Conservation (phyloP, 2,888 invertebrate species). For the Andrena camellia region DNA sequence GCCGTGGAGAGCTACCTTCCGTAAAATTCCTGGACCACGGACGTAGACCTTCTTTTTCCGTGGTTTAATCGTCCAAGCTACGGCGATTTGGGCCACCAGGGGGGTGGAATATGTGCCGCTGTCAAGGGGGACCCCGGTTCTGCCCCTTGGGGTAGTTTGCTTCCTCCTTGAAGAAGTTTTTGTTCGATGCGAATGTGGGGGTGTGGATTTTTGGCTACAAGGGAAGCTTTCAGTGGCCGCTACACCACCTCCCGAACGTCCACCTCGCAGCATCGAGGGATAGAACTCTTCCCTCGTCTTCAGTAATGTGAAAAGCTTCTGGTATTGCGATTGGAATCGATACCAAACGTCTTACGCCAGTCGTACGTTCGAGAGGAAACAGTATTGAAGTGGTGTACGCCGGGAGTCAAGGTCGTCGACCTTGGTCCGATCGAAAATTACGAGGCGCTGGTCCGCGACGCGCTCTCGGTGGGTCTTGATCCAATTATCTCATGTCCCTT, state of each 20-base stretch:
- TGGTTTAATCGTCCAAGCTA: conserved; percentile 46
- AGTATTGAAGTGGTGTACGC: neutral
- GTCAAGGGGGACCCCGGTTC: neutral
- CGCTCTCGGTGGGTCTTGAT: conserved; percentile 77
- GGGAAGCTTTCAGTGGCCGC: neutral
- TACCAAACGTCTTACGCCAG: neutral
- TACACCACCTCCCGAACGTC: too few relatives aligned
- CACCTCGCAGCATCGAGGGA: too few relatives aligned
- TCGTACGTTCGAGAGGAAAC: neutral
- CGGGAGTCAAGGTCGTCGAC: conserved; percentile 74
- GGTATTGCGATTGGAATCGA: too few relatives aligned
- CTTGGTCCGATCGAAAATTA: conserved; percentile 75
- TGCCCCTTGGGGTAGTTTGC: neutral
- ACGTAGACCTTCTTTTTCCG: conserved; percentile 33
- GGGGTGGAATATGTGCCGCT: conserved; percentile 5
- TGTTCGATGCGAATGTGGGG: neutral
- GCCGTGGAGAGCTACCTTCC: conserved; percentile 62
- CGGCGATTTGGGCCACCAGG: conserved; percentile 24
- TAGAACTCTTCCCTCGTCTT: too few relatives aligned
- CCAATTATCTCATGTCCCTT: conserved; percentile 85
- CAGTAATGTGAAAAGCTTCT: too few relatives aligned
- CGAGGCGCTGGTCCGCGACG: conserved; percentile 67
- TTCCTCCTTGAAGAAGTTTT: neutral
- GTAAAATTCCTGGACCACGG: conserved; percentile 53
- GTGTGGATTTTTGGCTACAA: neutral